phyloP scores from a whole-genome alignment of 2,888 invertebrate species.

The Cordilura impudica region DNA sequence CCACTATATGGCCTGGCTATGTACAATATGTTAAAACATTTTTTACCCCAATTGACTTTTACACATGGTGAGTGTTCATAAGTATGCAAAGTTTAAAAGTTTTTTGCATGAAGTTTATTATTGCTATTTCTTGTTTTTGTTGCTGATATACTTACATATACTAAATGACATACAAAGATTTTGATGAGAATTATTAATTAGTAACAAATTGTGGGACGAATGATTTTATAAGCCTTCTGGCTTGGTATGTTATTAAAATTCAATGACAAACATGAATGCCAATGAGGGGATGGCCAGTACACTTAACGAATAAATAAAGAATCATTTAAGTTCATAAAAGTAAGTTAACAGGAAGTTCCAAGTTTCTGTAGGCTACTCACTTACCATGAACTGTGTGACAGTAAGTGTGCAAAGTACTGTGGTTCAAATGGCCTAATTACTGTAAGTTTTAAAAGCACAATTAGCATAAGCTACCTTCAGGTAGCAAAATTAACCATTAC shows the following conservation, averaged over 20 bases:
- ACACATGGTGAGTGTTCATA: conserved; percentile 20
- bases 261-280: conserved; percentile 29
- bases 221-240: conserved; percentile 1
- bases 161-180: conserved; percentile 25
- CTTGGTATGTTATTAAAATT: conserved; percentile 40
- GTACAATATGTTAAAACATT: too few relatives aligned
- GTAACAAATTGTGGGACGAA: conserved; percentile 6
- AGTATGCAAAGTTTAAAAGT: conserved; percentile 30
- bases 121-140: neutral
- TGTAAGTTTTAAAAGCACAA: too few relatives aligned
- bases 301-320: conserved; percentile 44
- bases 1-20: too few relatives aligned
- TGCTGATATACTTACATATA: conserved; percentile 50
- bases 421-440: too few relatives aligned
- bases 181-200: conserved; percentile 49
- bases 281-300: conserved; percentile 21
- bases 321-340: conserved; percentile 15
- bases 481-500: too few relatives aligned
- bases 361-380: neutral
- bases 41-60: too few relatives aligned
- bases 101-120: neutral
- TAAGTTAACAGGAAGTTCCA: conserved; percentile 8
- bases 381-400: too few relatives aligned
- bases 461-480: too few relatives aligned
- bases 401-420: too few relatives aligned